These are phyloP conservation scores for Cylloceria caligata DNA, from an alignment of 2,888 invertebrate genomes.

Conservation along the genomic window DNA sequence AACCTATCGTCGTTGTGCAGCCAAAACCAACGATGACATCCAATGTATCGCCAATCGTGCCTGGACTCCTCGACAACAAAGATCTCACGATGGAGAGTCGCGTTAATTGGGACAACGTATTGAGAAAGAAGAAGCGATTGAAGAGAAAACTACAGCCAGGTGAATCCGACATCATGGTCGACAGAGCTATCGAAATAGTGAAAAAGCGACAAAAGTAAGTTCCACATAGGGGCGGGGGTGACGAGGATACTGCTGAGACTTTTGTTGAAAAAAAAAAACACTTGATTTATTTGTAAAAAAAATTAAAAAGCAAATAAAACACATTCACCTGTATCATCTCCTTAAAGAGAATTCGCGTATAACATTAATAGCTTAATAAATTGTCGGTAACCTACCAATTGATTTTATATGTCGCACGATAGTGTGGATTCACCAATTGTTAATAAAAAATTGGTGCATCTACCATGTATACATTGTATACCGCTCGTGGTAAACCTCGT, in stretches of 20 bases:
- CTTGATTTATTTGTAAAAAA: too few species aligned
- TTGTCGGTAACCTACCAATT: too few species aligned
- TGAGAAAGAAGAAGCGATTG: slow-evolving; percentile 73
- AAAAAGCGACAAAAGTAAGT: slow-evolving; percentile 66
- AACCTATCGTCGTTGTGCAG: slow-evolving; percentile 60
- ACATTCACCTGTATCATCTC: slow-evolving; percentile 14
- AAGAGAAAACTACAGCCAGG: slow-evolving; percentile 72
- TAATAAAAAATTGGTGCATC: too few species aligned
- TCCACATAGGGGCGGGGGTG: background rate
- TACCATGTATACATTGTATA: too few species aligned
- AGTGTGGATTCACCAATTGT: too few species aligned
- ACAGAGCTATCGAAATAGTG: slow-evolving; percentile 74
- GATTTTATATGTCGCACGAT: too few species aligned
- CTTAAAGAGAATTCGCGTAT: too few species aligned
- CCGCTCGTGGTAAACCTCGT: too few species aligned
- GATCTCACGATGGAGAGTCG: slow-evolving; percentile 74
- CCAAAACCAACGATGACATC: slow-evolving; percentile 53
- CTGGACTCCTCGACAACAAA: slow-evolving; percentile 76
- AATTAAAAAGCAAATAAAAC: background rate
- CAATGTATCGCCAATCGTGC: slow-evolving; percentile 71
- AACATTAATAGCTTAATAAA: too few species aligned
- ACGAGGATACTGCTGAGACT: slow-evolving; percentile 43
- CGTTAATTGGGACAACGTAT: slow-evolving; percentile 79
- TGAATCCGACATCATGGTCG: slow-evolving; percentile 71
- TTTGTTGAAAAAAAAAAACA: slow-evolving; percentile 19